phyloP scores from a whole-genome alignment of 2,797 vertebrate genomes.

The Neopelma chrysocephalum region DNA sequence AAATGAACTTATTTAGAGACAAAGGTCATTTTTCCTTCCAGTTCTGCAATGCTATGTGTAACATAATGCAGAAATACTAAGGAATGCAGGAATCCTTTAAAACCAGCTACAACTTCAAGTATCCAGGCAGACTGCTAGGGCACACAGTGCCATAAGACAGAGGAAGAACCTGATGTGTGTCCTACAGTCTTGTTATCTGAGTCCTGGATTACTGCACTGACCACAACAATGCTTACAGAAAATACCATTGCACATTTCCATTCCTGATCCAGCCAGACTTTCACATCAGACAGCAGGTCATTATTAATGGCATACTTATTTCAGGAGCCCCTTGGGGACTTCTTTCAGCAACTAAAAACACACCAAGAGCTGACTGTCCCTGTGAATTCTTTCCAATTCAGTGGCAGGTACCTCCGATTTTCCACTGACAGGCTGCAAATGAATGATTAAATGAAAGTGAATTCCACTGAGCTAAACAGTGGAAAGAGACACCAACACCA shows the following conservation, averaged over 20 bases:
- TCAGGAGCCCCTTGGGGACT: neutral
- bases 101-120: neutral
- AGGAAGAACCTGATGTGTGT: neutral
- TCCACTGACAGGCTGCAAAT: conserved; percentile 64
- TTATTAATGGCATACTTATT: neutral
- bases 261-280: neutral
- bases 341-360: conserved; percentile 55
- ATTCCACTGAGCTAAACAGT: conserved; percentile 69
- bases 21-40: neutral
- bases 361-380: conserved; percentile 15
- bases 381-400: conserved; percentile 64
- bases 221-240: neutral
- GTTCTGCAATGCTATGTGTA: neutral
- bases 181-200: neutral
- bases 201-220: neutral
- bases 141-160: neutral
- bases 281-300: neutral
- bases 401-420: conserved; percentile 51
- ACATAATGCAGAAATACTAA: neutral
- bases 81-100: neutral
- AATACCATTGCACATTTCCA: neutral
- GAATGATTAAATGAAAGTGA: conserved; percentile 69
- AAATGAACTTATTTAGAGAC: neutral
- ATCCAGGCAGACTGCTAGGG: neutral
- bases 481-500: conserved; percentile 59